Base-by-base conservation (phyloP, 2,888 invertebrate species). In the Hirtodrosophila histrioides region DNA sequence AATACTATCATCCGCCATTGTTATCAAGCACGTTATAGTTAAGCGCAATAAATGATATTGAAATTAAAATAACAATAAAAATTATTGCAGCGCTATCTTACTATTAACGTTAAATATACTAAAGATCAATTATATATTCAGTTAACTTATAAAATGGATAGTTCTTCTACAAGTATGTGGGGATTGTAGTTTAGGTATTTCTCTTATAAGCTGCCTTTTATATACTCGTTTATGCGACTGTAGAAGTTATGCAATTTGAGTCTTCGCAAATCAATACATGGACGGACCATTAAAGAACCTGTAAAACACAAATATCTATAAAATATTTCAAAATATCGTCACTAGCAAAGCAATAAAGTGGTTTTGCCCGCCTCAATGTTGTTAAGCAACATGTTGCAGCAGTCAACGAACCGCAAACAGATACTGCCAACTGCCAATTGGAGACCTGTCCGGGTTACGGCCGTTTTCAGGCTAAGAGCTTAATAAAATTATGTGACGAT, bases 401-500 rank as follows among this genome's bases (percentile, higher is more conserved):
- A 46, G 54, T 36, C 77, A 69, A 33, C 49, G 68, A 65, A 53
- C 65, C 64, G 54, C 69, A 75, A 69, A 67, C 56, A 60, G 40
- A 55, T 48, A 48, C 48, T 58, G 37, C n/a, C 27, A 17, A 17
- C 17, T 17, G 17, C 36, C 57, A 70, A 56, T 44, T 73, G 36
- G 41, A 39, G 53, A 44, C 43, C 44, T 37, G 36, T 12, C 51
- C 43, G 50, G 75, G 46, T 64, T 74, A 60, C 60, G 71, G 70
- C 46, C 50, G 56, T 69, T 54, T 79, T 64, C 64, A 74, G 74
- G 72, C 72, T 84, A 67, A 77, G 69, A 75, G 79, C 73, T 82
- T 84, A 87, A 84, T 84, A 86, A 86, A 87, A 87, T 84, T 86
- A 84, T 85, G 87, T 85, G 87, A 82, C 85, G 82, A 85, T 87